Base-by-base conservation (phyloP, 2,113 vertebrate species). In the Charina bottae region DNA sequence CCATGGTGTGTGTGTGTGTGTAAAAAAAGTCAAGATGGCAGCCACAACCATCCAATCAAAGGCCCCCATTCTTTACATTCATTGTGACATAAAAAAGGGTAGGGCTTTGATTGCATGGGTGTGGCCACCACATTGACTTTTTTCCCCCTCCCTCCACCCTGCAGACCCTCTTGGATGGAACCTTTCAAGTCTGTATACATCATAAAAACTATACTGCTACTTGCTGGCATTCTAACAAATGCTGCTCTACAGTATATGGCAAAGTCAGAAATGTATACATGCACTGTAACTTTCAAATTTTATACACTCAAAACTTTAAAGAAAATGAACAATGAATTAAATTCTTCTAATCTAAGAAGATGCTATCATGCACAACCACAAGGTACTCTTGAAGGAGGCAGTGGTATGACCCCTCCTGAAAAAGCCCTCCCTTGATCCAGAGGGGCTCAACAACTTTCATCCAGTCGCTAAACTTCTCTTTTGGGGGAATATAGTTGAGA, bases 121-220 rank as follows among this genome's bases (percentile, higher is more conserved):
- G 49, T 49, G 49, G 49, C 3, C 26, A n/a, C 15, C 13, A 2
- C 33, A 13, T 6, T 1, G 15, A 37, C 33, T 78, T 3, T 49
- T 8, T 1, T 0, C 17, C 68, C 2, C n/a, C n/a, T 6, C 6
- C 17, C 9, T 21, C n/a, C 7, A 1, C 13, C 33, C 17, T 21
- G 33, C 33, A 78, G 33, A 42, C 2, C 3, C 33, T 78, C 17
- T 78, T 42, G 33, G 72, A 78, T 42, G 72, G 72, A 78, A 78
- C 72, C 7, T 42, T 78, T 9, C 33, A 78, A 2, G 33, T 42
- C 19, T 78, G 33, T 37, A 78, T 21, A 42, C 33, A 78, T 42
- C 33, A 78, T 42, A 78, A 78, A 78, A 78, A 78, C 7, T 78
- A n/a, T 37, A 37, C 33, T 21, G 68, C 68, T 78, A 37, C 21